A percentile compares a stretch with the other conserved stretches of the same genome.
Conservation (phyloP, 37 sponge, comb jelly and placozoan species). For the Ephydatia muelleri region DNA sequence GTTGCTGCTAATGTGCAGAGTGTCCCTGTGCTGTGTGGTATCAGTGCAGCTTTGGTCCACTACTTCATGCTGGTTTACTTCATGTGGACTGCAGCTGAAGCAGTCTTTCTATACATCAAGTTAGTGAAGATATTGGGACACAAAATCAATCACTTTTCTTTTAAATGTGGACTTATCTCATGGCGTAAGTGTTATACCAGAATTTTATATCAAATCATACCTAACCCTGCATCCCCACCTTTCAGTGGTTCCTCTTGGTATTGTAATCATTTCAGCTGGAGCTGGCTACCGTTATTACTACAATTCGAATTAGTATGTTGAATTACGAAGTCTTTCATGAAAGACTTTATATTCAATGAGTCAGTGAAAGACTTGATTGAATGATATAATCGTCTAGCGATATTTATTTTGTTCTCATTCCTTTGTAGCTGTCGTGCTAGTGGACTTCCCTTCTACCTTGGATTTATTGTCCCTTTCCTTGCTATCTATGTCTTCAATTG, state of each 20-base stretch:
- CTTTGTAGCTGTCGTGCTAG: too few species aligned
- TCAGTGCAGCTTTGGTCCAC: slow-evolving; percentile 52
- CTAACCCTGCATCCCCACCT: neutral
- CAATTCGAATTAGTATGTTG: slow-evolving; percentile 1
- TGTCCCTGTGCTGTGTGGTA: slow-evolving; percentile 44
- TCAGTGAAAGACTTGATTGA: neutral
- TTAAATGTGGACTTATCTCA: slow-evolving; percentile 23
- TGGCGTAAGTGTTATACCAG: too few species aligned
- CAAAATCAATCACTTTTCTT: neutral
- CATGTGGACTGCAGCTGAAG: slow-evolving; percentile 60
- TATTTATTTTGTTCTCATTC: too few species aligned
- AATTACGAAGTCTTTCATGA: too few species aligned
- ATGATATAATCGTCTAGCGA: too few species aligned
- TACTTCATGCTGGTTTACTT: slow-evolving; percentile 73
- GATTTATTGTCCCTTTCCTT: too few species aligned
- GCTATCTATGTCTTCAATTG: too few species aligned
- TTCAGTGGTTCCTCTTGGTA: slow-evolving; percentile 37
- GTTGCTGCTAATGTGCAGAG: slow-evolving; percentile 16
- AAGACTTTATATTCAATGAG: neutral
- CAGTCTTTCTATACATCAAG: slow-evolving; percentile 54
- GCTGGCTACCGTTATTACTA: slow-evolving; percentile 39
- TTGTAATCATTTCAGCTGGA: slow-evolving; percentile 37
- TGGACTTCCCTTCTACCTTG: too few species aligned
- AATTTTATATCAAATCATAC: neutral
- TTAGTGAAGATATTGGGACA: slow-evolving; percentile 43